These are phyloP conservation scores for Oophaga pumilio DNA, from an alignment of 2,113 vertebrate species.

Conservation along the genomic window DNA sequence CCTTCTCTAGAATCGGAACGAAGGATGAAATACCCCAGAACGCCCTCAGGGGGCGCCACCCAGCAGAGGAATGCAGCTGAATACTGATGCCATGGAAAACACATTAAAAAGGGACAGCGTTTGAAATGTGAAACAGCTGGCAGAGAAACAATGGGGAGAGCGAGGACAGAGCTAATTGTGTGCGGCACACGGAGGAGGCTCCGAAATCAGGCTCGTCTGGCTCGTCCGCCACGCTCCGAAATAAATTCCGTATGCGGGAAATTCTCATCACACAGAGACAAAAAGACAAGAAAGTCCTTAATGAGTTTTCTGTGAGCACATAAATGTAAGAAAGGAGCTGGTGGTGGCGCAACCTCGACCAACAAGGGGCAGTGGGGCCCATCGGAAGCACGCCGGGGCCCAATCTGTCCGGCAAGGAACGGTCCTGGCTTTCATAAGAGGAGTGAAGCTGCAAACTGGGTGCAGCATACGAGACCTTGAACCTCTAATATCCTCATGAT, in stretches of 20 bases:
- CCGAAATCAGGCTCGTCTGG: constrained; percentile 2
- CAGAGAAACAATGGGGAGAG: constrained; percentile 6
- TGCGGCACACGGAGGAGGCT: background rate
- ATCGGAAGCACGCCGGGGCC: background rate
- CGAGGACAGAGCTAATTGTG: constrained; percentile 34
- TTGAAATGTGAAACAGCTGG: constrained; percentile 39
- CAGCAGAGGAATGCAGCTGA: background rate
- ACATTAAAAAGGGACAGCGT: constrained; percentile 12
- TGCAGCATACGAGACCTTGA: background rate
- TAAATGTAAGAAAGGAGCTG: background rate
- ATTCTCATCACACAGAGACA: constrained; percentile 15
- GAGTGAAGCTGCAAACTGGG: background rate
- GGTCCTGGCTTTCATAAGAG: background rate
- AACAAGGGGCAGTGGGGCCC: background rate
- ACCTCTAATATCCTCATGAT: background rate
- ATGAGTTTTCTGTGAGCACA: background rate
- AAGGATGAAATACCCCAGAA: background rate
- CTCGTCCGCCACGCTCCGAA: background rate
- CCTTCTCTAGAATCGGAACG: background rate
- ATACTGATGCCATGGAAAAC: constrained; percentile 22
- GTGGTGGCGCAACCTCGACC: background rate
- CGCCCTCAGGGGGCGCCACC: background rate
- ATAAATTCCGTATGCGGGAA: constrained; percentile 46
- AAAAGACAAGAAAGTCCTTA: background rate
- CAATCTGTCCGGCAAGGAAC: background rate